Conservation (phyloP, 2,113 vertebrate species). For the Brachypteracias leptosomus region DNA sequence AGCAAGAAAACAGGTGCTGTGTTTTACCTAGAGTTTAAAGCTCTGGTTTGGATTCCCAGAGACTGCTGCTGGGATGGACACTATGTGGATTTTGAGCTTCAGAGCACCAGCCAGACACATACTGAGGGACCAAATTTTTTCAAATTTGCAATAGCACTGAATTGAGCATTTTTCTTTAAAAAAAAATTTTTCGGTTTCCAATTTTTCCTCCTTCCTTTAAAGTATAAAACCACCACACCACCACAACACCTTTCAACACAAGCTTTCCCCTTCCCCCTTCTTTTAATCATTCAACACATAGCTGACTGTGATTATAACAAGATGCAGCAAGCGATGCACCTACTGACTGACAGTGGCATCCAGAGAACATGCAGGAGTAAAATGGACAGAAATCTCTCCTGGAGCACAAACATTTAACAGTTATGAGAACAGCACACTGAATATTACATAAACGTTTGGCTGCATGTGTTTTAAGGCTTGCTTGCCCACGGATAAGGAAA, state of each 20-base stretch:
- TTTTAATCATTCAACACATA: not conserved
- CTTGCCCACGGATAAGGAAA: slow-evolving; percentile 2
- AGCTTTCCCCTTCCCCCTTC: not conserved
- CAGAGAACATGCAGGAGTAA: not conserved
- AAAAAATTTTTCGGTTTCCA: not conserved
- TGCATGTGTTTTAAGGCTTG: slow-evolving; percentile 9
- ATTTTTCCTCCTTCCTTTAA: not conserved
- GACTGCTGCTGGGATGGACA: not conserved
- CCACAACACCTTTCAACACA: not conserved
- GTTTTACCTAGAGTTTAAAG: not conserved
- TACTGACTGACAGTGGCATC: not conserved
- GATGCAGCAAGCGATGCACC: not conserved
- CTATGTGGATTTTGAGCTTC: not conserved
- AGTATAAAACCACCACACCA: not conserved
- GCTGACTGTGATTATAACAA: not conserved
- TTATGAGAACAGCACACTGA: not conserved
- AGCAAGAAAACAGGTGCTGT: not conserved
- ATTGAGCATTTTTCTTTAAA: not conserved
- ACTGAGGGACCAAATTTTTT: fast-evolving
- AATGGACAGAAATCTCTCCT: slow-evolving; percentile 23
- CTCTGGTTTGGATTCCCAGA: not conserved
- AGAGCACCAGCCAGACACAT: not conserved
- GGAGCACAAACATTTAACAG: not conserved
- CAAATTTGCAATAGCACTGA: not conserved
- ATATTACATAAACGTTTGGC: not conserved